A percentile compares a stretch with the other conserved stretches of the same genome.
phyloP scores from a whole-genome alignment of 1,140 invertebrate species.

The Saccostrea echinata region DNA sequence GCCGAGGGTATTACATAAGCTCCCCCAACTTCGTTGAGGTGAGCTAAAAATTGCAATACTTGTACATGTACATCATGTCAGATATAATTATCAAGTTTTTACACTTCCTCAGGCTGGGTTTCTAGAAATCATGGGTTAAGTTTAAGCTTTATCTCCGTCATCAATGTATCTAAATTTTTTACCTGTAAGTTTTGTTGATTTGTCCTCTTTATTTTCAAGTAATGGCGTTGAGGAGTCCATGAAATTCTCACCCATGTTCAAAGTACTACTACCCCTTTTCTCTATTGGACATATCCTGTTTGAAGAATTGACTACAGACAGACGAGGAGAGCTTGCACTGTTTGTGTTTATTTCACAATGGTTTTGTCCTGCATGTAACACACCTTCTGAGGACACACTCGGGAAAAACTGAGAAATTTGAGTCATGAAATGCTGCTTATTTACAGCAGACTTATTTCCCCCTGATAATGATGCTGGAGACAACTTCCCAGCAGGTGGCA shows the following conservation, averaged over 20 bases:
- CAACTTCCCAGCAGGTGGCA: not conserved
- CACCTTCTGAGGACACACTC: not conserved
- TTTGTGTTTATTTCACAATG: not conserved
- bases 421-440: not conserved
- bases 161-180: too few species aligned
- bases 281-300: not conserved
- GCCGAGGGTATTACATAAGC: too few species aligned
- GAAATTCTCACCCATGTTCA: too few species aligned
- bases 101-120: too few species aligned
- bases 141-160: too few species aligned
- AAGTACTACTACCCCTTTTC: not conserved
- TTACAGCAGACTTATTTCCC: not conserved
- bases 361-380: not conserved
- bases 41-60: too few species aligned
- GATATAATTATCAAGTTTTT: too few species aligned
- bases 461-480: not conserved
- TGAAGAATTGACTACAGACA: not conserved
- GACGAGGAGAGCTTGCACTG: not conserved
- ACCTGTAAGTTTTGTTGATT: not conserved
- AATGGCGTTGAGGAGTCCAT: not conserved
- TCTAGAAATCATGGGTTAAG: too few species aligned
- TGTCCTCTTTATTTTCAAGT: not conserved
- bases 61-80: too few species aligned
- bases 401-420: slow-evolving; percentile 19
- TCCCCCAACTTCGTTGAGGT: too few species aligned